phyloP scores from a whole-genome alignment of 2,888 invertebrate species.

The Folsomia manolachei region DNA sequence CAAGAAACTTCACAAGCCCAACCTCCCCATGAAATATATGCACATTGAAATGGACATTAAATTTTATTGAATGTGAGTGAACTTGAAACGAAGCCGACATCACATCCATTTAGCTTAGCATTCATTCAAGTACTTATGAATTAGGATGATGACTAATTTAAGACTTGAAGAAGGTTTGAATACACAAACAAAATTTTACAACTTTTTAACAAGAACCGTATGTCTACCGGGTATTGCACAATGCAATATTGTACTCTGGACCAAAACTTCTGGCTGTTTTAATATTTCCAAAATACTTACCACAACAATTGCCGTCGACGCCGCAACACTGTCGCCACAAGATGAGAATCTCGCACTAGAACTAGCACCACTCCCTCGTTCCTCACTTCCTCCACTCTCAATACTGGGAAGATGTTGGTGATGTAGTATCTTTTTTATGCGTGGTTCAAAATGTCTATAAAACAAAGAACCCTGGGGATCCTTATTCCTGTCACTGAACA shows the following conservation, averaged over 20 bases:
- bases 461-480: conserved; percentile 13
- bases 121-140: too few relatives aligned
- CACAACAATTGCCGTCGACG: conserved; percentile 44
- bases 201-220: too few relatives aligned
- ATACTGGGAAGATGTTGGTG: conserved; percentile 35
- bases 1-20: too few relatives aligned
- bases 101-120: too few relatives aligned
- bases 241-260: too few relatives aligned
- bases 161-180: too few relatives aligned
- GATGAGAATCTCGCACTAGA: conserved; percentile 36
- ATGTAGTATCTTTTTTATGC: conserved; percentile 45
- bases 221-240: too few relatives aligned
- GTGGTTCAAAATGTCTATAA: conserved; percentile 35
- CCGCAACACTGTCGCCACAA: conserved; percentile 44
- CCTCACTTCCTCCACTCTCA: conserved; percentile 35
- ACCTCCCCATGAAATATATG: background rate
- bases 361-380: conserved; percentile 38
- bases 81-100: background rate
- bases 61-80: background rate
- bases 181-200: too few relatives aligned
- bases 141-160: background rate
- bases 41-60: background rate
- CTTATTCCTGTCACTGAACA: conserved; percentile 1
- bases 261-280: too few relatives aligned
- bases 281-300: too few relatives aligned